Evolutionary conservation across 2,888 invertebrate genomes (phyloP), one percentile per base, ranked within the genome.

Genomic region (Harpagoxenus sublaevis): DNA sequence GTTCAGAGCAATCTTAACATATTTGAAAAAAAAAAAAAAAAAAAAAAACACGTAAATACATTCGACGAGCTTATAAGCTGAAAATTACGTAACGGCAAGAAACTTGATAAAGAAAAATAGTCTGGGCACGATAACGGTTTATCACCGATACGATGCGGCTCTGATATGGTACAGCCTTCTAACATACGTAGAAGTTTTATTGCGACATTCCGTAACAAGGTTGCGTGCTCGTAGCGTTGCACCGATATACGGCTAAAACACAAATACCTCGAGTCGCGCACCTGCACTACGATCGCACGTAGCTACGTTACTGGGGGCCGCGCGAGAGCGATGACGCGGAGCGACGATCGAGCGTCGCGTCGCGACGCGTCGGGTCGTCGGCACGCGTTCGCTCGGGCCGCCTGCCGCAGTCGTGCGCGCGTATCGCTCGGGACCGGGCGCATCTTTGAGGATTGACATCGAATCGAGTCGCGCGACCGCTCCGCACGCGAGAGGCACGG

Each of bases 321-420:
- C 23, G 15, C 18, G 18, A 42, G 39, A 23, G 60, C 23, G 60
- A 79, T 71, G 71, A 71, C 48, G 57, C 62, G 62, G 5, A n/a
- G 60, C 23, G 28, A 28, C 42, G 53, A 23, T 23, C 23, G 23
- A 53, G 60, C 60, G 57, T 42, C 28, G 42, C 74, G 35, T 51
- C 66, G 66, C 66, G 18, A 42, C 66, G 65, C 65, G 48, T 60
- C 73, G 73, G 70, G 78, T 70, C 78, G 71, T 73, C 79, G 79
- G 79, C 73, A 79, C 79, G 79, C 79, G 79, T 60, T 6, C 48
- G 18, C 42, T 12, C 18, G 53, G 3, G 23, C 23, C 23, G 75
- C 6, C 5, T 0, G 65, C 12, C 65, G 51, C 57, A 79, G 79
- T 79, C 73, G 68, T 48, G 73, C 60, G 18, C 39, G 73, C 48